These are phyloP conservation scores for Trissolcus basalis DNA, from an alignment of 1,140 invertebrate species.

Conservation along the genomic window DNA sequence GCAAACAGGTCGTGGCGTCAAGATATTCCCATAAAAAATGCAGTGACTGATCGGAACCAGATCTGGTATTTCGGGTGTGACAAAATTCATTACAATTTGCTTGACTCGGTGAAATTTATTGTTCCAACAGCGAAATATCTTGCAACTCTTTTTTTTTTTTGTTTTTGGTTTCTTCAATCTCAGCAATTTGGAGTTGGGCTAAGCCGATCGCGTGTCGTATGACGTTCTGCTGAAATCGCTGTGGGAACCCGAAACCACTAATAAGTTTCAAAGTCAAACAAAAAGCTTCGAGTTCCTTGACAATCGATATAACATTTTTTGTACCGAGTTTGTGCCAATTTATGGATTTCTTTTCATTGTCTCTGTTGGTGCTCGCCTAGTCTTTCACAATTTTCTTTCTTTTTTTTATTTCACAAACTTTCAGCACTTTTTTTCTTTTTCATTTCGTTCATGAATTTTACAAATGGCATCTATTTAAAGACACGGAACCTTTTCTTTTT, in stretches of 20 bases:
- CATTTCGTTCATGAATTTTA: no score
- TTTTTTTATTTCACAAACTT: not conserved
- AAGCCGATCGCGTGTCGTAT: no score
- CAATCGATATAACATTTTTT: not conserved
- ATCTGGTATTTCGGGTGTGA: no score
- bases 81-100: no score
- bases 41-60: conserved; percentile 52
- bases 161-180: no score
- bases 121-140: no score
- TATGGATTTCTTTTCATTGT: conserved; percentile 33
- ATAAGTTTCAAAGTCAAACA: not conserved
- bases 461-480: no score
- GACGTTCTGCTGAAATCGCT: not conserved
- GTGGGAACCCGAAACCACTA: not conserved
- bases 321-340: conserved; percentile 4
- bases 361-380: conserved; percentile 1
- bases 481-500: no score
- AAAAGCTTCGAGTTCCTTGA: not conserved
- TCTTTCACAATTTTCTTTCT: conserved; percentile 1
- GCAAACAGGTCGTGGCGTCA: conserved; percentile 40
- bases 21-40: conserved; percentile 32
- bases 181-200: no score
- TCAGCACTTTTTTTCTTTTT: no score
- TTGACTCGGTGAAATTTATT: no score
- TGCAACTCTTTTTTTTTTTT: no score